Evolutionary conservation across 2,888 invertebrate genomes (phyloP), one percentile per base, ranked within the genome.

Genomic region (Agonopterix arenella): DNA sequence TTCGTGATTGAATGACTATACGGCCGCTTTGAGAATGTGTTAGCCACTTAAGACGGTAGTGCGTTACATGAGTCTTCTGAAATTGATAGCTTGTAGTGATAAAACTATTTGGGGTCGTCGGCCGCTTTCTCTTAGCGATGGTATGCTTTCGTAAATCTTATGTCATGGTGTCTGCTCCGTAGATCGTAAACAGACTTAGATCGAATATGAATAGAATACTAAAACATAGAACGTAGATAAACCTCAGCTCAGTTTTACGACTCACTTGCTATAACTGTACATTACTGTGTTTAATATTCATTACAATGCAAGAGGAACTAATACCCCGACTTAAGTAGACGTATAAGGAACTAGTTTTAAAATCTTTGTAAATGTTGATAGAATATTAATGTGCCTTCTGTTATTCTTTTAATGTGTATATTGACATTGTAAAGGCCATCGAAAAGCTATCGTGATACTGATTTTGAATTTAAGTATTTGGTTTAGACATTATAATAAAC

Each of bases 121-220:
- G 54, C 75, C 80, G 79, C 83, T 83, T 83, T 84, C 84, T 80
- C 79, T 63, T 28, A 28, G 28, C 58, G 65, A 65, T 62, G 68
- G 58, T 70, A 66, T 69, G 69, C 70, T 70, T 71, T 70, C 68
- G 66, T 70, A 68, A 66, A 70, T 73, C 67, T 82, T 81, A 81
- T 77, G 73, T 80, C 75, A 81, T 66, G 56, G 59, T 58, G 63
- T 63, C 58, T 28, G 66, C 36, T 11, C 10, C 7, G n/a, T 9
- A 44, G 13, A 37, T 43, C 44, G 38, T 48, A 44, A 46, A 46
- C 45, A 46, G 11, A 18, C 36, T 45, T 9, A 36, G 36, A 45
- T 36, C 40, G n/a, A 47, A 47, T 5, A 40, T 28, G 40, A 47
- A 46, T 46, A 18, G 8, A 45, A 47, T 70, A 72, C 73, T 28